These are phyloP conservation scores for Gila robusta DNA, from an alignment of 2,797 vertebrate species.

Conservation along the genomic window DNA sequence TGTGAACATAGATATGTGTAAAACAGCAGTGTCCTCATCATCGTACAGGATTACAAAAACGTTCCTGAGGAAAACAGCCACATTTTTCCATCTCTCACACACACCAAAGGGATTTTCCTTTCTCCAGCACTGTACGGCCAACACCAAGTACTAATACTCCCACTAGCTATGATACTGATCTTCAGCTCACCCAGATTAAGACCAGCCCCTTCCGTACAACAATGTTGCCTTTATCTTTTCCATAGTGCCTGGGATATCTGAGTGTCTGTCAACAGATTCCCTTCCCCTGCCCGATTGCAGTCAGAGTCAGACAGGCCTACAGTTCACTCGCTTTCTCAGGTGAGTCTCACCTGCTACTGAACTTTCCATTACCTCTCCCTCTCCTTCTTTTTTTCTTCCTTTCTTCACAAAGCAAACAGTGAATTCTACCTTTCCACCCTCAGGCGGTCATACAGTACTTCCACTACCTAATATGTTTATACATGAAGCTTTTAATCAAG, in stretches of 20 bases:
- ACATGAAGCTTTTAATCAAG: slow-evolving; percentile 72
- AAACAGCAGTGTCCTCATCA: slow-evolving; percentile 20
- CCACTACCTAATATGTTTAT: slow-evolving; percentile 75
- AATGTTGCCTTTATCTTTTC: slow-evolving; percentile 76
- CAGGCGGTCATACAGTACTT: slow-evolving; percentile 70
- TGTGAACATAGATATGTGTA: slow-evolving; percentile 10
- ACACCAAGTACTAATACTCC: slow-evolving; percentile 54
- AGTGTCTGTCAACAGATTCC: slow-evolving; percentile 68
- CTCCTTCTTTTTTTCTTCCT: slow-evolving; percentile 55
- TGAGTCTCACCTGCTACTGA: slow-evolving; percentile 78
- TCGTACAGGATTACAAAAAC: neutral
- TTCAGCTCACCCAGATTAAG: slow-evolving; percentile 62
- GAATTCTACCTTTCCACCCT: slow-evolving; percentile 75
- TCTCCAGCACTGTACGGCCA: slow-evolving; percentile 42
- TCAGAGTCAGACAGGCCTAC: slow-evolving; percentile 70
- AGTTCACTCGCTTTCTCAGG: slow-evolving; percentile 71
- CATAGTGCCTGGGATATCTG: slow-evolving; percentile 65
- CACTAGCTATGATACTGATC: slow-evolving; percentile 57
- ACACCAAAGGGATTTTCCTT: slow-evolving; percentile 49
- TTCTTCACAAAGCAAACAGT: slow-evolving; percentile 75
- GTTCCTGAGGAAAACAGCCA: neutral
- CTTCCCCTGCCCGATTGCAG: slow-evolving; percentile 39
- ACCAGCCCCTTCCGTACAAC: slow-evolving; percentile 67
- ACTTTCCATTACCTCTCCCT: slow-evolving; percentile 74
- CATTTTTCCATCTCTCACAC: slow-evolving; percentile 20